Evolutionary conservation across 37 sponge, comb jelly and placozoan species (phyloP).

Genomic region (Ephydatia muelleri): DNA sequence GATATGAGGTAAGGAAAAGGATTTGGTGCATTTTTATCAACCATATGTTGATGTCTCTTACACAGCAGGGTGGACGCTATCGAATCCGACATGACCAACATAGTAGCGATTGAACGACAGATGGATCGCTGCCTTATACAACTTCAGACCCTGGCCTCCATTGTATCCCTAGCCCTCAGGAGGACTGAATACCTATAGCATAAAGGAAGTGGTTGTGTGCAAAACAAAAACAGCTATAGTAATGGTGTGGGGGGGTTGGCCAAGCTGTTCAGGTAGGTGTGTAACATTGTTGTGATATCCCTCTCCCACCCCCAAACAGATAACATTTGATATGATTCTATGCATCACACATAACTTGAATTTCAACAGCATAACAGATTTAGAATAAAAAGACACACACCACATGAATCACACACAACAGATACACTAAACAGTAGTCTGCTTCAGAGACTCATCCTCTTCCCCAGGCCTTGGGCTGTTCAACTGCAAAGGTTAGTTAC

Average conservation of each 20-base stretch:
- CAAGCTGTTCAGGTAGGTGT: too few species aligned
- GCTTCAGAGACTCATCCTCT: constrained; percentile 7
- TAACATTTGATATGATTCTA: background rate
- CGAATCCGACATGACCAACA: background rate
- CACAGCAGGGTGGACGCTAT: background rate
- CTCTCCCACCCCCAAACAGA: background rate
- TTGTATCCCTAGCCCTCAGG: background rate
- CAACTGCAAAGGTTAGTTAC: constrained; percentile 17
- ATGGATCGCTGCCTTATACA: constrained; percentile 9
- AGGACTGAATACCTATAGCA: constrained; percentile 2
- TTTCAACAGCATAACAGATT: background rate
- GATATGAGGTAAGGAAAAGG: background rate
- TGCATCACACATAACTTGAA: background rate
- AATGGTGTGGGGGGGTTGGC: too few species aligned
- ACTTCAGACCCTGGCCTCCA: constrained; percentile 2
- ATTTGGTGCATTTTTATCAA: too few species aligned
- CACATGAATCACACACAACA: constrained; percentile 3
- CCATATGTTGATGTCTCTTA: too few species aligned
- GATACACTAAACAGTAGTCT: constrained; percentile 16
- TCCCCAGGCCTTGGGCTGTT: constrained; percentile 55
- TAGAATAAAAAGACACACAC: background rate
- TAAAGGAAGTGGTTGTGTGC: background rate
- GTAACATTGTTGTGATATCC: too few species aligned
- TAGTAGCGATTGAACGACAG: background rate
- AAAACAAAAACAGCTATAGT: background rate